These are phyloP conservation scores for Lithosia quadra DNA, from an alignment of 2,888 invertebrate genomes.

Conservation along the genomic window DNA sequence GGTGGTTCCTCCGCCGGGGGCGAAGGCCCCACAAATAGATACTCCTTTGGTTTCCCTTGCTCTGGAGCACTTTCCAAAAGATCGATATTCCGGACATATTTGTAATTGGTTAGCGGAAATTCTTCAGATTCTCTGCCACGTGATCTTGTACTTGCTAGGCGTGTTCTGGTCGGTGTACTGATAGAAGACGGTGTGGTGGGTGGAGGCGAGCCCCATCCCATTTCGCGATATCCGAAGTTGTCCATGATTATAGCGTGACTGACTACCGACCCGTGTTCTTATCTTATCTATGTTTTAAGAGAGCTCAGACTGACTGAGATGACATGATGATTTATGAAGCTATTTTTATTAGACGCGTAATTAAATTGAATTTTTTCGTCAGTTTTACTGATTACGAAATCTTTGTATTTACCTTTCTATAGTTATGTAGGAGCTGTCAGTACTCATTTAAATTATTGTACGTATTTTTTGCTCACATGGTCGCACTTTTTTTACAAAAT, in stretches of 20 bases:
- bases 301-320: constrained; percentile 66
- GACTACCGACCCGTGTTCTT: constrained; percentile 56
- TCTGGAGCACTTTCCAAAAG: constrained; percentile 88
- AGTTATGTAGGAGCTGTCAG: not conserved
- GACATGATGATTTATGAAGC: constrained; percentile 75
- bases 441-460: too few species aligned
- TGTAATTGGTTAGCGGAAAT: constrained; percentile 83
- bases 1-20: constrained; percentile 93
- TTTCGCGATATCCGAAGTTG: constrained; percentile 88
- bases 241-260: constrained; percentile 83
- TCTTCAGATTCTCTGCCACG: constrained; percentile 80
- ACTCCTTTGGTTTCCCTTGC: constrained; percentile 88
- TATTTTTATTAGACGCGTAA: constrained; percentile 73
- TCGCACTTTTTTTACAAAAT: not conserved
- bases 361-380: constrained; percentile 44
- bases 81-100: constrained; percentile 75
- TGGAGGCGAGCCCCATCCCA: constrained; percentile 82
- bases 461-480: too few species aligned
- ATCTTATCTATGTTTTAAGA: constrained; percentile 79
- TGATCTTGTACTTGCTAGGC: constrained; percentile 78
- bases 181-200: constrained; percentile 64
- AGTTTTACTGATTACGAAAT: constrained; percentile 26
- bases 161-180: constrained; percentile 67
- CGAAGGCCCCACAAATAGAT: constrained; percentile 92
- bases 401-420: constrained; percentile 4